phyloP scores from a whole-genome alignment of 2,113 vertebrate genomes.

The Planiliza haematocheilus region DNA sequence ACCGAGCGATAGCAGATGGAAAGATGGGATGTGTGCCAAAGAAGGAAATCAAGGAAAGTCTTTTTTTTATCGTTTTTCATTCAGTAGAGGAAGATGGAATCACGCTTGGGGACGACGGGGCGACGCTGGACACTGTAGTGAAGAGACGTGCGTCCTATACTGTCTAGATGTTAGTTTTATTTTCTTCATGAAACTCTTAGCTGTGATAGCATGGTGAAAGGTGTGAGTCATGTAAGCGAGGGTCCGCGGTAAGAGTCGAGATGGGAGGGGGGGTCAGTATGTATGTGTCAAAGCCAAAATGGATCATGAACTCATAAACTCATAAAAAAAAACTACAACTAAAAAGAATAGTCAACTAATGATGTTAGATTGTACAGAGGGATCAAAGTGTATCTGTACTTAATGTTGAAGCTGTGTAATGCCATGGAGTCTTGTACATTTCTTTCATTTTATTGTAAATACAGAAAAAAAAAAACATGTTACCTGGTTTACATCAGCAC shows the following conservation, averaged over 20 bases:
- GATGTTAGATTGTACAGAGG: constrained; percentile 96
- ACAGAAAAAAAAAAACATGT: constrained; percentile 84
- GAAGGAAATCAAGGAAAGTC: constrained; percentile 85
- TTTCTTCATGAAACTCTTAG: constrained; percentile 80
- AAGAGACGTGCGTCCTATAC: constrained; percentile 70
- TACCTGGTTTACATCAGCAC: constrained; percentile 90
- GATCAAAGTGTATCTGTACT: constrained; percentile 89
- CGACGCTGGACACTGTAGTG: constrained; percentile 41
- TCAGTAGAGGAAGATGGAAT: constrained; percentile 70
- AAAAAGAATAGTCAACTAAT: constrained; percentile 80
- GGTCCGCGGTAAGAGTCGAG: constrained; percentile 87
- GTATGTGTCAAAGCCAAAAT: constrained; percentile 89
- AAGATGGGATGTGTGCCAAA: constrained; percentile 88
- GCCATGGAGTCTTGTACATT: constrained; percentile 97
- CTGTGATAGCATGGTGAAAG: constrained; percentile 89
- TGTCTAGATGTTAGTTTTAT: constrained; percentile 90
- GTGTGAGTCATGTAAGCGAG: constrained; percentile 89
- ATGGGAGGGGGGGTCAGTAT: constrained; percentile 66
- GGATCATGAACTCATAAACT: constrained; percentile 82
- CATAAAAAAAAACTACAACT: too few species aligned
- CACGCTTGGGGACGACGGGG: constrained; percentile 46
- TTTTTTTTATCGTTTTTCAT: constrained; percentile 61
- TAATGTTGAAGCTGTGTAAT: constrained; percentile 91
- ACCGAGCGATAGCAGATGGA: constrained; percentile 72
- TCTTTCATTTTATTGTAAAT: constrained; percentile 95